Evolutionary conservation across 2,113 vertebrate genomes (phyloP), one percentile per base, ranked within the genome.

Genomic region (Cacatua alba): DNA sequence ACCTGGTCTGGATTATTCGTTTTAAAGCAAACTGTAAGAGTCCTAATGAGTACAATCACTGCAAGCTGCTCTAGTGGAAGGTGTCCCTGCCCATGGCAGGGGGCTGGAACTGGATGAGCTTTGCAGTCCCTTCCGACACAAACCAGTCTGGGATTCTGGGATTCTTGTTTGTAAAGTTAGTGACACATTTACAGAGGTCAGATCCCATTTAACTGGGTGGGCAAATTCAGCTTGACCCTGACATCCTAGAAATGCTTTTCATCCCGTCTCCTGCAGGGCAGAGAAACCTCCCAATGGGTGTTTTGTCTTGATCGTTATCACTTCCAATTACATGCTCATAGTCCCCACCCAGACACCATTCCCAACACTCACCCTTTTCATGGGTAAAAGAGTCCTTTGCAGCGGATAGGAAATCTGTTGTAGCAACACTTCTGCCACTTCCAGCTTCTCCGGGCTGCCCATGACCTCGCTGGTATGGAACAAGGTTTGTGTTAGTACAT

Each of bases 251-350:
- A 86, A 25, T 5, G 0, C 29, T 41, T 68, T 41, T 7, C 64
- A 26, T 12, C 43, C 53, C 4, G 17, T 3, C 68, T 43, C 24
- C 19, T 8, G n/a, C 0, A 8, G 48, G 31, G 16, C 1, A 5
- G 9, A 0, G 5, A 25, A 39, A 41, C 24, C 48, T 33, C 14
- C 3, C 23, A 2, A 29, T 0, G 6, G 3, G 3, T 6, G 5
- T 5, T 67, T n/a, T 8, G 35, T 4, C 60, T 67, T 20, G 33
- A 6, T 39, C 13, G 5, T 23, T 39, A 6, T 46, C 13, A 10
- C 43, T 26, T 3, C 6, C 5, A 24, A 0, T 8, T 43, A 9
- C 17, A 5, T 2, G 12, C 14, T 29, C 3, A 0, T 1, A 5
- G 44, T 43, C 59, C 52, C 72, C 65, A 43, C 9, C 29, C 57